A percentile compares a stretch with the other conserved stretches of the same genome.
Evolutionary conservation across 2,113 vertebrate genomes (phyloP).

Genomic region (Mirounga angustirostris): DNA sequence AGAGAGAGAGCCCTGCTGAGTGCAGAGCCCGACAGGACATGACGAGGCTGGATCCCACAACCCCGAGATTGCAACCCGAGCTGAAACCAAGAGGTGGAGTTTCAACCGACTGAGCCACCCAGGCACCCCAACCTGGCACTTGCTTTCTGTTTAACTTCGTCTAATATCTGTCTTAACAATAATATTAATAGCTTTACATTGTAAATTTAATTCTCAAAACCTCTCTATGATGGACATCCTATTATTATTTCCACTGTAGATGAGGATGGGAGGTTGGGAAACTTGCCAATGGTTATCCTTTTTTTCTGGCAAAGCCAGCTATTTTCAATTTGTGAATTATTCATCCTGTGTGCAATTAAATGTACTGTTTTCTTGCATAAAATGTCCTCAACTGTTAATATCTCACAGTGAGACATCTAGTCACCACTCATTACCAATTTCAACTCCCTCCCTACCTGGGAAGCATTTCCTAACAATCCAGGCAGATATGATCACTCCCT

Average conservation of each 20-base stretch:
- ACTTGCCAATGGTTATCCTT: background rate
- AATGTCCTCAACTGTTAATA: background rate
- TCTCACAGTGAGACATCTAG: background rate
- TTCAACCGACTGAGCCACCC: background rate
- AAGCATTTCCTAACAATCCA: background rate
- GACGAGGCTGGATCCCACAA: background rate
- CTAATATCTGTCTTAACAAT: background rate
- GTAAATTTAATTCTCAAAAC: background rate
- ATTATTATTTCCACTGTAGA: background rate
- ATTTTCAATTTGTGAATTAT: background rate
- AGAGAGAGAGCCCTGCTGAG: background rate
- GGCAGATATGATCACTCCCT: background rate
- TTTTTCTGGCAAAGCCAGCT: background rate
- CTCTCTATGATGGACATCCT: background rate
- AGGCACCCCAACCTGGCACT: background rate
- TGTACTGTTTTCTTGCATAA: background rate
- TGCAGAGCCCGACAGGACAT: background rate
- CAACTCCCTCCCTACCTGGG: background rate
- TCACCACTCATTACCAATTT: background rate
- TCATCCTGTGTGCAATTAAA: background rate
- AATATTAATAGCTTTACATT: background rate
- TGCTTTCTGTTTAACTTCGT: background rate
- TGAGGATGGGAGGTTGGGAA: background rate
- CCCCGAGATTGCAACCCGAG: background rate
- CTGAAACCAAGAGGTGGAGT: background rate